Percentiles rank a stretch among this genome's conserved stretches.
phyloP scores from a whole-genome alignment of 2,888 invertebrate genomes.

The Lasioglossum lativentre region DNA sequence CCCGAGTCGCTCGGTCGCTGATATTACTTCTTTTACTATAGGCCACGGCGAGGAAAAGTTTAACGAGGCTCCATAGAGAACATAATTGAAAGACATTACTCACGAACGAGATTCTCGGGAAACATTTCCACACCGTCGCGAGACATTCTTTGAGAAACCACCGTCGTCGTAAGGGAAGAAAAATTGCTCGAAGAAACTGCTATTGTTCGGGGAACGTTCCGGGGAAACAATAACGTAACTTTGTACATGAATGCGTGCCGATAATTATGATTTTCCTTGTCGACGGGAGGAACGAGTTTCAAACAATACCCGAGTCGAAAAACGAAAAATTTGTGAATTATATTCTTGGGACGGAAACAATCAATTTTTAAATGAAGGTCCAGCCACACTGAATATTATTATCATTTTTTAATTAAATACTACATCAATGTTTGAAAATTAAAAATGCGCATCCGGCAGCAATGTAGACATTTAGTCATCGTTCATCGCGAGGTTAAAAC shows the following conservation, averaged over 20 bases:
- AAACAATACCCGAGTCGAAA: neutral
- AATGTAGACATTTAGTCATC: no score
- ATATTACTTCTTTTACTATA: slow-evolving; percentile 6
- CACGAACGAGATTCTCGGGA: neutral
- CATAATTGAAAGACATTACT: slow-evolving; percentile 11
- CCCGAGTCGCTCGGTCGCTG: neutral
- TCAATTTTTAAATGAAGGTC: neutral
- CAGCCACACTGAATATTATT: neutral
- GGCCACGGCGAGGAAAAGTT: neutral
- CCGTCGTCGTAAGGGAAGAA: neutral
- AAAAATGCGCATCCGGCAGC: no score
- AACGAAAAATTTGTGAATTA: neutral
- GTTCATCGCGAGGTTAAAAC: neutral
- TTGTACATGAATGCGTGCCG: neutral
- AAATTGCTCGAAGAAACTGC: neutral
- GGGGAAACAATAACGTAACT: neutral
- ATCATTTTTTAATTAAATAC: no score
- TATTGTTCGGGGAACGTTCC: neutral
- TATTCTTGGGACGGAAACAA: neutral
- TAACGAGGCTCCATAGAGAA: neutral
- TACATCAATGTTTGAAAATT: no score
- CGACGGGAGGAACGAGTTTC: neutral
- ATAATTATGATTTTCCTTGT: neutral
- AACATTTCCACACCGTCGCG: neutral
- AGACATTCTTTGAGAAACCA: neutral